phyloP scores from a whole-genome alignment of 2,113 vertebrate genomes.

The Protobothrops flavoviridis region DNA sequence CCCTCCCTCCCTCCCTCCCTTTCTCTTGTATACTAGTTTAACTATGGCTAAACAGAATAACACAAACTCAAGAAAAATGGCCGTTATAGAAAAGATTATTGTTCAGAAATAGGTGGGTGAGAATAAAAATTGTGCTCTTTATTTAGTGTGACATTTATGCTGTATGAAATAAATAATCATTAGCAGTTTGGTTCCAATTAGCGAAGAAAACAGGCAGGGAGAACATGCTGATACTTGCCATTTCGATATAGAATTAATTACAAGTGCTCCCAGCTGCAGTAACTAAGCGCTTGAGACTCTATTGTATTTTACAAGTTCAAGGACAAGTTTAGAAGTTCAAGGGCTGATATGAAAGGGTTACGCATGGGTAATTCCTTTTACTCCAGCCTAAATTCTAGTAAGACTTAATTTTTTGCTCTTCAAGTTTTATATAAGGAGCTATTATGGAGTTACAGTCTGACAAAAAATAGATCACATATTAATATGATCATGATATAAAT shows the following conservation, averaged over 20 bases:
- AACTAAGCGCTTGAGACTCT: background rate
- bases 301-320: background rate
- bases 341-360: background rate
- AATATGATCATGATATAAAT: background rate
- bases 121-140: background rate
- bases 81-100: background rate
- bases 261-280: background rate
- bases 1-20: background rate
- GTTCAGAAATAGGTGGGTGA: background rate
- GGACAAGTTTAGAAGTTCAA: background rate
- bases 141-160: background rate
- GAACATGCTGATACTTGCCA: conserved; percentile 12
- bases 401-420: background rate
- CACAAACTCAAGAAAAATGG: background rate
- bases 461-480: background rate
- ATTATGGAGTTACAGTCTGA: background rate
- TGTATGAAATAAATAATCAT: background rate
- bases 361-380: background rate
- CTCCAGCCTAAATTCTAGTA: background rate
- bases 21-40: background rate
- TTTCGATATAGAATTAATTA: background rate
- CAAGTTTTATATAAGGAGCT: background rate
- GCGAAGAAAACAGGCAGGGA: background rate
- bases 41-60: background rate
- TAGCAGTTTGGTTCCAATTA: conserved; percentile 1